Evolutionary conservation across 37 sponge, comb jelly and placozoan genomes (phyloP).

Genomic region (Oopsacas minuta): DNA sequence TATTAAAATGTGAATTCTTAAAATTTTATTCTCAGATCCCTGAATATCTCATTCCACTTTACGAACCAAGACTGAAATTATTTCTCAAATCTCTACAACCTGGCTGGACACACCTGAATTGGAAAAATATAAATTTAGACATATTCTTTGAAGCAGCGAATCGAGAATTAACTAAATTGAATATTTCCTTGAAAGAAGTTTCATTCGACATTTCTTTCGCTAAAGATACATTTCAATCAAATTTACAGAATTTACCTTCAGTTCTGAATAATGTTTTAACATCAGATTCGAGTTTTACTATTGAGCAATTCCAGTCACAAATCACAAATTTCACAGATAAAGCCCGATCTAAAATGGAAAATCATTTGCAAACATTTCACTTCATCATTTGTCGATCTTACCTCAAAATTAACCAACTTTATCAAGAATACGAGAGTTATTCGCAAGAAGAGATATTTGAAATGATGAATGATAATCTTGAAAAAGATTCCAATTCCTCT

Average conservation of each 20-base stretch:
- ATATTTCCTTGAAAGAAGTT: background rate
- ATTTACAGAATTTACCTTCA: background rate
- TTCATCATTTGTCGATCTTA: background rate
- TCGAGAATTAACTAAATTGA: background rate
- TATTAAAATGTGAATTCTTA: background rate
- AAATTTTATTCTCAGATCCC: background rate
- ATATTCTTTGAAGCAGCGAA: background rate
- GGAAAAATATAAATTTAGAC: background rate
- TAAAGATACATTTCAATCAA: background rate
- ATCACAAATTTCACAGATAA: background rate
- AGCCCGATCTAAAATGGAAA: background rate
- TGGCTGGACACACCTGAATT: background rate
- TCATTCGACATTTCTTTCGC: background rate
- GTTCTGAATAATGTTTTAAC: background rate
- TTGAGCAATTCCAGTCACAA: background rate
- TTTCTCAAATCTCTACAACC: background rate
- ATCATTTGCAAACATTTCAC: background rate
- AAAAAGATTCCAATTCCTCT: background rate
- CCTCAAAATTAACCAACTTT: background rate
- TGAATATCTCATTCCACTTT: conserved; percentile 1
- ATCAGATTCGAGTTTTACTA: background rate
- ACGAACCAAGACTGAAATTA: background rate
- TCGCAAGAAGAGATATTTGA: background rate
- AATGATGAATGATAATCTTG: background rate
- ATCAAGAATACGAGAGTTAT: background rate